Evolutionary conservation across 2,113 vertebrate species (phyloP).

Genomic region (Acrocephalus arundinaceus): DNA sequence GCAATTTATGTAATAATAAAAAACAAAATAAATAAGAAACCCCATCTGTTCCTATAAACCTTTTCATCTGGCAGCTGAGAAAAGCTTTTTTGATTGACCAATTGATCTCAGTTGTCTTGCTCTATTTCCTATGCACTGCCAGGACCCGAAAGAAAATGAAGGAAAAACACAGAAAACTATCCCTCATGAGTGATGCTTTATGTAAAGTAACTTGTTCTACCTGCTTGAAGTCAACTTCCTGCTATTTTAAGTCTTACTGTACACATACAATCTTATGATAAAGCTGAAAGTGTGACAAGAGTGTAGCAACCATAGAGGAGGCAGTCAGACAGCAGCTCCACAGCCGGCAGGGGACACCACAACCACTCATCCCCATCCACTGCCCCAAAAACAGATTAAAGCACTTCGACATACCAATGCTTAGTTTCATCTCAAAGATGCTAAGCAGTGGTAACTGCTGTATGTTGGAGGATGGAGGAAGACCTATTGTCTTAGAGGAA

Average conservation of each 20-base stretch:
- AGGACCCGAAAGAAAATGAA: neutral
- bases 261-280: neutral
- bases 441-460: neutral
- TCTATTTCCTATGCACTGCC: neutral
- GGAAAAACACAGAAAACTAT: neutral
- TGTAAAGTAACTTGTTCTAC: neutral
- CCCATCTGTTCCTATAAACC: neutral
- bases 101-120: neutral
- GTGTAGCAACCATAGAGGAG: neutral
- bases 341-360: neutral
- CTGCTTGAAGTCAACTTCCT: neutral
- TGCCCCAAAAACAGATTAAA: neutral
- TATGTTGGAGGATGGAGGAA: accelerated
- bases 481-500: neutral
- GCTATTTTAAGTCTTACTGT: neutral
- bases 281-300: neutral
- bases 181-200: neutral
- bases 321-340: neutral
- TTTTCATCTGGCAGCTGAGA: neutral
- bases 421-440: neutral
- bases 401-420: neutral
- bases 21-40: neutral
- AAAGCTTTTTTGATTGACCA: neutral
- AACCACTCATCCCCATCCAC: neutral
- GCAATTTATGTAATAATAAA: neutral